Base-by-base conservation (phyloP, 2,888 invertebrate genomes). In the Slavum lentiscoides region DNA sequence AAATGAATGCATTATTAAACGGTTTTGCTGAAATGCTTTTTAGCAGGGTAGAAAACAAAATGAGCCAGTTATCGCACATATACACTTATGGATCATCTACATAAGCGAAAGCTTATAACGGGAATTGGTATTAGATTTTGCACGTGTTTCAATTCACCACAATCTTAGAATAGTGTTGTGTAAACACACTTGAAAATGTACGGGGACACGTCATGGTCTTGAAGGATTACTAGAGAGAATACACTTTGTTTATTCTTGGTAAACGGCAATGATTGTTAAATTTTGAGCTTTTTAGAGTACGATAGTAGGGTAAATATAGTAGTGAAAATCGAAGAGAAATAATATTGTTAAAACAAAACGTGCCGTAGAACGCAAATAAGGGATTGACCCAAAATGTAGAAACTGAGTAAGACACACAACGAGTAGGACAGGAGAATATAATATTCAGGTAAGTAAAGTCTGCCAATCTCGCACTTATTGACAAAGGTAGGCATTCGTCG, bases 111-210 rank as follows among this genome's bases (percentile, higher is more conserved):
- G 13, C 11, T 3, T 49, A 13, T 23, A 37, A n/a, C 5, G 17
- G 37, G 37, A 58, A 75, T 61, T 43, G 76, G 59, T 76, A 69
- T 76, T 53, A 30, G 49, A 76, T 76, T 68, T 69, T 6, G 30
- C 59, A 49, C 62, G 6, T 39, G 37, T 39, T 11, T 30, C 49
- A 53, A 62, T 62, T 37, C 61, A 64, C 39, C 66, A 23, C 58
- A 58, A 21, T 15, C 39, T 15, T 37, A 17, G 55, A 55, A 23
- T 19, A 66, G 64, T 64, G 72, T 23, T 80, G 43, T 66, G 55
- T 80, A 80, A 64, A 80, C 58, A 72, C 21, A 70, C 80, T 66
- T 17, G 23, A 64, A 64, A 72, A 55, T 21, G 69, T 70, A 77
- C 49, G 37, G 6, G 8, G 70, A 77, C 69, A 70, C 53, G 58